phyloP scores from a whole-genome alignment of 2,113 vertebrate species.

The Turnix velox region DNA sequence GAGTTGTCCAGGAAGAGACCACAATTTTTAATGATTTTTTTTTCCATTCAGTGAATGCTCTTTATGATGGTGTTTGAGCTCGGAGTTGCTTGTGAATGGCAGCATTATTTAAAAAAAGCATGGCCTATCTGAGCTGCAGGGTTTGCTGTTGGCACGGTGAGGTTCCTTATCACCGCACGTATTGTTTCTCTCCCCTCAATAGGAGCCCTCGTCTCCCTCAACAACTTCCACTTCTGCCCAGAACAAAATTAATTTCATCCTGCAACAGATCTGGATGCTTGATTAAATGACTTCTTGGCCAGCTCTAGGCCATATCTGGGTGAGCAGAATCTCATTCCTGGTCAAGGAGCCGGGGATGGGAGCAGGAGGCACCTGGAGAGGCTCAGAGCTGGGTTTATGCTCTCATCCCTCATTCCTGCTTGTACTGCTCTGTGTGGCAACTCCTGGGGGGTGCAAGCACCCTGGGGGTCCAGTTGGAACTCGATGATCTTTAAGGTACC shows the following conservation, averaged over 20 bases:
- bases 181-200: conserved; percentile 22
- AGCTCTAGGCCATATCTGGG: not conserved
- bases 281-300: conserved; percentile 23
- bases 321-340: conserved; percentile 17
- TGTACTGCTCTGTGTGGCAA: not conserved
- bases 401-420: not conserved
- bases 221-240: conserved; percentile 8
- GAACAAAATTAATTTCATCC: conserved; percentile 40
- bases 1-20: conserved; percentile 54
- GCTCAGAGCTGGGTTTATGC: not conserved
- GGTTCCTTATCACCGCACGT: not conserved
- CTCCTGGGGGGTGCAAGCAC: not conserved
- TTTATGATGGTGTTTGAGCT: conserved; percentile 35
- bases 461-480: not conserved
- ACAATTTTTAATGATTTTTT: conserved; percentile 50
- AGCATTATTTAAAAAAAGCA: not conserved
- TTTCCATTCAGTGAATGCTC: conserved; percentile 43
- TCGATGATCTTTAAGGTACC: too few species aligned
- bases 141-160: not conserved
- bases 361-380: not conserved
- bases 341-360: not conserved
- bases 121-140: conserved; percentile 1
- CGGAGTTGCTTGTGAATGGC: conserved; percentile 2
- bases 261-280: not conserved
- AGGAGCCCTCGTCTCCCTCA: not conserved